Evolutionary conservation across 2,888 invertebrate species (phyloP), one percentile per base, ranked within the genome.

Genomic region (Criorhina ranunculi): DNA sequence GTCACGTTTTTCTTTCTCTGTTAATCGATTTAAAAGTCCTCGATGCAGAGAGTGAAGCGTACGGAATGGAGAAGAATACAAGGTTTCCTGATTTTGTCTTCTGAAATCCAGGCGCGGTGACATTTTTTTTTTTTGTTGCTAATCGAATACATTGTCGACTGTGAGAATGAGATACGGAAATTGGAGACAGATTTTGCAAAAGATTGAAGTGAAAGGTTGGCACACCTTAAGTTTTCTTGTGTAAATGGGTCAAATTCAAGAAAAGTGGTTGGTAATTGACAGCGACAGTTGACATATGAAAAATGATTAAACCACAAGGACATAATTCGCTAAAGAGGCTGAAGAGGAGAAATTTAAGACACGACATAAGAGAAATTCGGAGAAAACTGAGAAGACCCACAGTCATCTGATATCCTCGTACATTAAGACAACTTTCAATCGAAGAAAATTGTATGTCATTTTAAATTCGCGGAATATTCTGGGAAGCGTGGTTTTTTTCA

Each of bases 121-220:
- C 82, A 77, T 53, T 59, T 44, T 59, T 12, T 35, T 55, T 60
- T 46, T 59, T 12, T 35, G 2, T 55, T 57, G 44, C 72, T 67
- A 60, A 72, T 77, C 60, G 72, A 72, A 31, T 46, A 72, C 72
- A 53, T 37, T 66, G 66, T 35, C 33, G 49, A 12, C 35, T 75
- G 9, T 33, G 35, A 55, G 33, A 37, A 19, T 64, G 40, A 46
- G 17, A 12, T 19, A 53, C 0, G 72, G 49, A 64, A 72, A 66
- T 51, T 12, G 29, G 42, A 72, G 33, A 12, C 49, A 40, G 11
- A n/a, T 44, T 5, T 42, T 46, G 40, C 8, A n/a, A 9, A 49
- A 40, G 37, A 44, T 37, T 31, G 12, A 60, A 51, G 80, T 53
- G 80, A 80, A 75, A 80, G 67, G 67, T 35, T 33, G 69, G 42